These are phyloP conservation scores for Parazoanthus darwini DNA, from an alignment of 92 coral and sea anemone genomes.

Conservation along the genomic window DNA sequence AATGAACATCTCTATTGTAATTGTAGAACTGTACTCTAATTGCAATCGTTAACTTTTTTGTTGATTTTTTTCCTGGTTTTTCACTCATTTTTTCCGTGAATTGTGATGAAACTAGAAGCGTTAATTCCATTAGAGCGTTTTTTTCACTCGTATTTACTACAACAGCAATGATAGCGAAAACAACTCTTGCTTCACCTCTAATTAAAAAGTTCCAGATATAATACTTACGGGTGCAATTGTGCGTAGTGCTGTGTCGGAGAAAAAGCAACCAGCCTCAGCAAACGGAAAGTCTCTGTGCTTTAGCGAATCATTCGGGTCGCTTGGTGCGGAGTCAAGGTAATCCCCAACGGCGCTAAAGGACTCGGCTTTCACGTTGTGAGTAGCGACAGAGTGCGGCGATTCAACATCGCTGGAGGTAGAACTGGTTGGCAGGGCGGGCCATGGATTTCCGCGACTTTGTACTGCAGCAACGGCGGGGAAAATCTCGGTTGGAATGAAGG, in stretches of 20 bases:
- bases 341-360: conserved; percentile 5
- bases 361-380: conserved; percentile 10
- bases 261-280: not conserved
- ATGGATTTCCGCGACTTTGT: not conserved
- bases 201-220: not conserved
- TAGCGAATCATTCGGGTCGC: conserved; percentile 8
- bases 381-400: not conserved
- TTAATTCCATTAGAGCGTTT: too few species aligned
- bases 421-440: not conserved
- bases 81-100: too few species aligned
- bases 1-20: too few species aligned
- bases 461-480: not conserved
- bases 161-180: too few species aligned
- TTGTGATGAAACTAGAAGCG: too few species aligned
- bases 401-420: not conserved
- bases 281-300: conserved; percentile 7
- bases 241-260: conserved; percentile 16
- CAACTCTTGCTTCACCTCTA: not conserved
- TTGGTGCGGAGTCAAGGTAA: conserved; percentile 27
- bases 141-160: too few species aligned
- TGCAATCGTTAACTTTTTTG: too few species aligned
- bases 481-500: conserved; percentile 22
- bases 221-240: conserved; percentile 14
- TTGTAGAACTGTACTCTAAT: too few species aligned
- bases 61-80: too few species aligned